Evolutionary conservation across 2,888 invertebrate species (phyloP).

Genomic region (Drosophila stalkeri): DNA sequence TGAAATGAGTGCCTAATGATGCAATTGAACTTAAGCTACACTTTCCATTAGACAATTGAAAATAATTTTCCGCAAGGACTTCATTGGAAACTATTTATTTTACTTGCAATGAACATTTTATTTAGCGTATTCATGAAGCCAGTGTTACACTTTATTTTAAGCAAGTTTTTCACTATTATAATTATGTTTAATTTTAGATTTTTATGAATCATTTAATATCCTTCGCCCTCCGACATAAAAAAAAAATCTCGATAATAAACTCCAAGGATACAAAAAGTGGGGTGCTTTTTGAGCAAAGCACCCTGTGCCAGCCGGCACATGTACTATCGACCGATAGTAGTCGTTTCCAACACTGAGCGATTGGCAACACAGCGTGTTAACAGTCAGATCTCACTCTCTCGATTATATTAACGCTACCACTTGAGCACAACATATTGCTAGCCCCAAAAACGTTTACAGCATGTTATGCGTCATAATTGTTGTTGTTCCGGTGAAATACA

Average conservation of each 20-base stretch:
- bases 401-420: slow-evolving; percentile 10
- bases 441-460: slow-evolving; percentile 41
- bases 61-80: slow-evolving; percentile 1
- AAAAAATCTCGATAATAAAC: slow-evolving; percentile 66
- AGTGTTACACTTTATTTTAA: neutral
- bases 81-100: slow-evolving; percentile 20
- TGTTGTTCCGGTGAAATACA: slow-evolving; percentile 49
- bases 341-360: slow-evolving; percentile 26
- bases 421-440: slow-evolving; percentile 37
- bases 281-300: slow-evolving; percentile 42
- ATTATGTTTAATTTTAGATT: slow-evolving; percentile 30
- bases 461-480: slow-evolving; percentile 49
- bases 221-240: slow-evolving; percentile 51
- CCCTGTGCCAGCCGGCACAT: slow-evolving; percentile 49
- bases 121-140: slow-evolving; percentile 3
- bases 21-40: slow-evolving; percentile 6
- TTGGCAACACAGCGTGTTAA: neutral
- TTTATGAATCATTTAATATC: slow-evolving; percentile 46
- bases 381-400: slow-evolving; percentile 8
- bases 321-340: slow-evolving; percentile 25
- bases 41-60: slow-evolving; percentile 22
- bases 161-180: slow-evolving; percentile 8
- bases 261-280: slow-evolving; percentile 67
- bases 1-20: neutral
- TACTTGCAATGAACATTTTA: slow-evolving; percentile 16